Evolutionary conservation across 2,113 vertebrate genomes (phyloP), one percentile per base, ranked within the genome.

Genomic region (Zapus hudsonius): DNA sequence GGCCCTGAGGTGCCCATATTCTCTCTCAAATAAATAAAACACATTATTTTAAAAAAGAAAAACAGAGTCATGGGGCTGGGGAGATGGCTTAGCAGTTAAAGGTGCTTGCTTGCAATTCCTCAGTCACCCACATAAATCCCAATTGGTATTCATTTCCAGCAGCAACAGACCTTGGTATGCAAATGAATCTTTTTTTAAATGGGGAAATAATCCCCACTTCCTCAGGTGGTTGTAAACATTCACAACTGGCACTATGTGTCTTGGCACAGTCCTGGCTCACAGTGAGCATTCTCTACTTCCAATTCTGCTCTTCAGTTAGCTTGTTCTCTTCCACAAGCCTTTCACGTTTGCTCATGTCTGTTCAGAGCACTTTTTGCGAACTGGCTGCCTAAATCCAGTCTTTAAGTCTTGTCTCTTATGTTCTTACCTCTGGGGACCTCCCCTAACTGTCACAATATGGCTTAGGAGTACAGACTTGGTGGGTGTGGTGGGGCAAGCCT

Each of bases 361-460:
- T 61, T n/a, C n/a, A 63, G 76, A 81, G 15, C 11, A 69, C 29
- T 63, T 52, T 76, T 84, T 92, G 90, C 44, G 76, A 95, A 82
- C 13, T 36, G 73, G 67, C 25, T 1, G 33, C 6, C 16, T 52
- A 94, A 87, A 84, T 44, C 40, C 70, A 90, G 67, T 15, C 22
- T 90, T 47, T 75, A 59, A 90, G 27, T 70, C 74, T 72, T 59
- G 11, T 59, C 76, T 82, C 67, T 59, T 27, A 63, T 8, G 20
- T 29, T 25, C 66, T n/a, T 63, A 61, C 23, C 36, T 83, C 57
- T 38, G 15, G 57, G 59, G 81, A 87, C 29, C 25, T 87, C 52
- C 63, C 33, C 59, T 64, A 16, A 87, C 2, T 42, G 22, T 72
- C 47, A 74, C 25, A 81, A 29, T 64, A 16, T 15, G 47, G 79